phyloP scores from a whole-genome alignment of 37 sponge, comb jelly and placozoan genomes.

The Cliona cf. orientalis region DNA sequence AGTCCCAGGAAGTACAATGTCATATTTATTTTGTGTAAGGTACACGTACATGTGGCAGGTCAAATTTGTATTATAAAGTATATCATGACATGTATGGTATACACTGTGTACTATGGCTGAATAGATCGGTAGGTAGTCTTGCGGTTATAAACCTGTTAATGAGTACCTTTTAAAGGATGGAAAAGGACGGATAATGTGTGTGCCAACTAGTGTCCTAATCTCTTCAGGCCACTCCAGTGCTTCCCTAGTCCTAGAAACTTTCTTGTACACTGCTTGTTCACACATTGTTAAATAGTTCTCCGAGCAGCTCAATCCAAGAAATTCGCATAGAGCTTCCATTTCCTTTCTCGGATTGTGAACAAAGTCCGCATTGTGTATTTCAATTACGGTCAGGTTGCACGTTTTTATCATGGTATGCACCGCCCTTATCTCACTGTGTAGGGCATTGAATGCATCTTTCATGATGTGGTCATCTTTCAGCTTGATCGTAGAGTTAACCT shows the following conservation, averaged over 20 bases:
- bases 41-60: too few relatives aligned
- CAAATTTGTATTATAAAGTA: too few relatives aligned
- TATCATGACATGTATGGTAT: too few relatives aligned
- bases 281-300: constrained; percentile 20
- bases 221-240: constrained; percentile 19
- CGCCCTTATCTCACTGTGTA: neutral
- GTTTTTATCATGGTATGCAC: constrained; percentile 5
- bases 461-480: constrained; percentile 1
- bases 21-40: too few relatives aligned
- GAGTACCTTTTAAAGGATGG: constrained; percentile 28
- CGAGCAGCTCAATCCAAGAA: constrained; percentile 28
- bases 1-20: too few relatives aligned
- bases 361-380: constrained; percentile 36
- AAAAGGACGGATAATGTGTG: neutral
- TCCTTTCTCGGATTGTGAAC: neutral
- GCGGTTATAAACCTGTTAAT: too few relatives aligned
- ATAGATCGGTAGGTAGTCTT: too few relatives aligned
- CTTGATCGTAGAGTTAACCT: neutral
- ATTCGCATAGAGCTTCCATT: constrained; percentile 22
- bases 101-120: too few relatives aligned
- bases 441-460: neutral
- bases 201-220: neutral
- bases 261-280: neutral
- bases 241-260: constrained; percentile 8
- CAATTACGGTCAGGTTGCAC: constrained; percentile 1